Percentiles rank a stretch among this genome's conserved stretches.
These are phyloP conservation scores for Caenorhabditis angaria DNA, from an alignment of 2,888 invertebrate species.

Conservation along the genomic window DNA sequence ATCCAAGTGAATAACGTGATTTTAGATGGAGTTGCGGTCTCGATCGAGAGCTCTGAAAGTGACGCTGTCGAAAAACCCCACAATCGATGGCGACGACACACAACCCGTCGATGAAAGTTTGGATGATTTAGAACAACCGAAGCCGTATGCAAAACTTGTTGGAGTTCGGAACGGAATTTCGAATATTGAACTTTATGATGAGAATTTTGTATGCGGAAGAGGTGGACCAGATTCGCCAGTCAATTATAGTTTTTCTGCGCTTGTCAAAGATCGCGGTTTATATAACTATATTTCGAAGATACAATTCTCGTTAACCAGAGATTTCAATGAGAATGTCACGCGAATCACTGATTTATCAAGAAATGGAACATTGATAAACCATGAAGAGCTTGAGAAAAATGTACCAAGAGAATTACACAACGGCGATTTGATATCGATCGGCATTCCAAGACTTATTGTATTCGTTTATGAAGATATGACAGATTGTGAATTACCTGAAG, in stretches of 20 bases:
- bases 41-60: not conserved
- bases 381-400: slow-evolving; percentile 41
- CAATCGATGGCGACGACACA: slow-evolving; percentile 24
- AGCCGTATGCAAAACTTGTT: slow-evolving; percentile 23
- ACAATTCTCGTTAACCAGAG: slow-evolving; percentile 29
- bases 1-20: no score
- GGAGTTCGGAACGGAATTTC: slow-evolving; percentile 24
- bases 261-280: slow-evolving; percentile 11
- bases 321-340: slow-evolving; percentile 11
- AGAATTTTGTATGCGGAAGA: slow-evolving; percentile 31
- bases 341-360: slow-evolving; percentile 45
- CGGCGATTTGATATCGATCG: slow-evolving; percentile 51
- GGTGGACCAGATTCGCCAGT: slow-evolving; percentile 20
- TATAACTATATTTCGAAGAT: slow-evolving; percentile 28
- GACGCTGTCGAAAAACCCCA: not conserved
- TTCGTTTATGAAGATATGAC: slow-evolving; percentile 44
- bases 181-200: slow-evolving; percentile 30
- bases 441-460: slow-evolving; percentile 36
- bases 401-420: slow-evolving; percentile 17
- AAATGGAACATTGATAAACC: slow-evolving; percentile 52
- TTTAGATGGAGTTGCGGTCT: not conserved
- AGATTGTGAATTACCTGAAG: slow-evolving; percentile 37
- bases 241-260: slow-evolving; percentile 22
- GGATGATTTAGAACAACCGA: slow-evolving; percentile 15
- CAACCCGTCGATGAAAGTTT: slow-evolving; percentile 28